phyloP scores from a whole-genome alignment of 1,140 invertebrate genomes.

The Brachionus koreanus region DNA sequence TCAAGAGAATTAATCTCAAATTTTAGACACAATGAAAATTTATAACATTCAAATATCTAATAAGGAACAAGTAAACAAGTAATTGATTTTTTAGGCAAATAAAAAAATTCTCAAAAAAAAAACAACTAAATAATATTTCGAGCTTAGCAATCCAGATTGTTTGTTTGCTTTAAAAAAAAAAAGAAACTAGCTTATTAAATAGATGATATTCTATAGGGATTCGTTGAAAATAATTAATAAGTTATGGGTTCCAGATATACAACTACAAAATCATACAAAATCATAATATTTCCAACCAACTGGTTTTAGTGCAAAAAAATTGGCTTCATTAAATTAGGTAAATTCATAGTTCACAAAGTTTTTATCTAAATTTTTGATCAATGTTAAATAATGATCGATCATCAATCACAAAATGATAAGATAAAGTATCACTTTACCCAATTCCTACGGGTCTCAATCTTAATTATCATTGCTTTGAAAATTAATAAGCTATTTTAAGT shows the following conservation, averaged over 20 bases:
- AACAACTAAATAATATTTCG: neutral
- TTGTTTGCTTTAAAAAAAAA: conserved; percentile 16
- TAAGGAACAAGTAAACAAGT: conserved; percentile 2
- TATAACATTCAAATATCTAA: conserved; percentile 1
- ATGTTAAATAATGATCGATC: conserved; percentile 24
- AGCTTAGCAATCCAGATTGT: conserved; percentile 27
- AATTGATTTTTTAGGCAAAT: neutral
- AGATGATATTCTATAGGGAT: conserved; percentile 27
- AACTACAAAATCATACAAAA: neutral
- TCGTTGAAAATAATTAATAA: conserved; percentile 36
- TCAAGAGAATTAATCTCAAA: conserved; percentile 2
- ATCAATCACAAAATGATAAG: neutral
- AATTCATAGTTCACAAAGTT: neutral
- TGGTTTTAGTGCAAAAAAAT: neutral
- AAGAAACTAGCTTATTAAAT: conserved; percentile 22
- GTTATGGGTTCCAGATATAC: conserved; percentile 30
- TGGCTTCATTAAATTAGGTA: neutral
- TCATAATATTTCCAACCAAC: too few species aligned
- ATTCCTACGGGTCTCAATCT: neutral
- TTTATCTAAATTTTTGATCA: neutral
- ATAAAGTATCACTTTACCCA: neutral
- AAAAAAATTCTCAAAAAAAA: neutral
- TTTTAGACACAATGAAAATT: neutral
- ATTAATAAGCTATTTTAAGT: neutral
- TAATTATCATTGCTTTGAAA: neutral